Percentiles rank a stretch among this genome's conserved stretches.
Evolutionary conservation across 2,113 vertebrate genomes (phyloP).

Genomic region (Sinocyclocheilus rhinocerous): DNA sequence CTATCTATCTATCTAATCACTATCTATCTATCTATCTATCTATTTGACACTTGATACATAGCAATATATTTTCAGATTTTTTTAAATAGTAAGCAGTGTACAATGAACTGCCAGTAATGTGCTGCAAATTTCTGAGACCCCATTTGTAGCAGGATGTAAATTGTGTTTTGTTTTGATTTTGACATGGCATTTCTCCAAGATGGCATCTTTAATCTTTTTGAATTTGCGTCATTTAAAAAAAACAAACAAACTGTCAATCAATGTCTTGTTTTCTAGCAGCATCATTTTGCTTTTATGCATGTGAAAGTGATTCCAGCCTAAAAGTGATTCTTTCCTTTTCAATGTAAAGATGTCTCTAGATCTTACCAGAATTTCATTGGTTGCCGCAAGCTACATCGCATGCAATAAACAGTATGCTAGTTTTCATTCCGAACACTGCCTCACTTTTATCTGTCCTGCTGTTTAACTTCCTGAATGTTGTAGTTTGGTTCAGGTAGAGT

Average conservation of each 20-base stretch:
- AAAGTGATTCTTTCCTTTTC: not conserved
- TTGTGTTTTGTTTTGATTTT: not conserved
- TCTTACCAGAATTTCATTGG: not conserved
- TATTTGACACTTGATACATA: no score
- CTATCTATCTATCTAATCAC: no score
- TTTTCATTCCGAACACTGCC: not conserved
- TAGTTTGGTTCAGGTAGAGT: conserved; percentile 18
- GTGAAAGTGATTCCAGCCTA: not conserved
- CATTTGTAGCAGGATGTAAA: no score
- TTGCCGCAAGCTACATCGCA: no score
- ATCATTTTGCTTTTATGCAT: not conserved
- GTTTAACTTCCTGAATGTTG: not conserved
- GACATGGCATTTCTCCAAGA: not conserved
- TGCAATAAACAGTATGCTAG: not conserved
- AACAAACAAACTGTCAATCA: not conserved
- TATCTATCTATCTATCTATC: no score
- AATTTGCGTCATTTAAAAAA: not conserved
- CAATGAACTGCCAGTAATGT: no score
- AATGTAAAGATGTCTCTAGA: not conserved
- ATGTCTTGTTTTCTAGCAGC: not conserved
- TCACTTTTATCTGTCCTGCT: not conserved
- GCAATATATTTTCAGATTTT: no score
- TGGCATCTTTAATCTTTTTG: not conserved
- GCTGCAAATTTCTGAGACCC: no score
- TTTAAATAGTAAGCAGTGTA: no score